Base-by-base conservation (phyloP, 92 coral and sea anemone genomes). In the Diadumene lineata region DNA sequence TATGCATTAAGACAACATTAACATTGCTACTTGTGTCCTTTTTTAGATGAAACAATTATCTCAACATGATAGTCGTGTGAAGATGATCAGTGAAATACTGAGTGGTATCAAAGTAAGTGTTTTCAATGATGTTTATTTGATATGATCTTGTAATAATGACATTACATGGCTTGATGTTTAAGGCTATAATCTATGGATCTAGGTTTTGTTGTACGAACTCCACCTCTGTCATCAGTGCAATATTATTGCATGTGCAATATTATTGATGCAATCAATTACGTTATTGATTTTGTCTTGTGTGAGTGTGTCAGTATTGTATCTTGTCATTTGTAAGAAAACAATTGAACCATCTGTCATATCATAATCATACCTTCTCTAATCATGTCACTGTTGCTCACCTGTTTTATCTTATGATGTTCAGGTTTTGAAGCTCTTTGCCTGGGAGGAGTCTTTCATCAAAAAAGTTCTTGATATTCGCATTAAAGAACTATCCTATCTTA, bases 361-460 rank as follows among this genome's bases (percentile, higher is more conserved):
- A n/a, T n/a, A n/a, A n/a, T n/a, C n/a, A n/a, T n/a, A n/a, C n/a
- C n/a, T n/a, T n/a, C n/a, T n/a, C n/a, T n/a, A n/a, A n/a, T n/a
- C n/a, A n/a, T n/a, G n/a, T n/a, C n/a, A n/a, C n/a, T n/a, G n/a
- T n/a, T n/a, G n/a, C n/a, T n/a, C n/a, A n/a, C n/a, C n/a, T n/a
- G n/a, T n/a, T n/a, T n/a, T n/a, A n/a, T n/a, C n/a, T n/a, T n/a
- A n/a, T n/a, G n/a, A 38, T 38, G 48, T 38, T 76, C 43, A 94
- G 98, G 98, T 94, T 1, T 78, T 91, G 4, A 94, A 94, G 76
- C 73, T 94, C 50, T 88, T 88, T 69, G 97, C 98, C 23, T 94
- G 98, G 98, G 98, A 94, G 38, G 90, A 94, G 30, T 88, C 97
- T 0, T 92, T 94, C 78, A 81, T 88, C 64, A 69, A 71, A 70